Conservation (phyloP, 2,113 vertebrate species). For the Grallaria varia region DNA sequence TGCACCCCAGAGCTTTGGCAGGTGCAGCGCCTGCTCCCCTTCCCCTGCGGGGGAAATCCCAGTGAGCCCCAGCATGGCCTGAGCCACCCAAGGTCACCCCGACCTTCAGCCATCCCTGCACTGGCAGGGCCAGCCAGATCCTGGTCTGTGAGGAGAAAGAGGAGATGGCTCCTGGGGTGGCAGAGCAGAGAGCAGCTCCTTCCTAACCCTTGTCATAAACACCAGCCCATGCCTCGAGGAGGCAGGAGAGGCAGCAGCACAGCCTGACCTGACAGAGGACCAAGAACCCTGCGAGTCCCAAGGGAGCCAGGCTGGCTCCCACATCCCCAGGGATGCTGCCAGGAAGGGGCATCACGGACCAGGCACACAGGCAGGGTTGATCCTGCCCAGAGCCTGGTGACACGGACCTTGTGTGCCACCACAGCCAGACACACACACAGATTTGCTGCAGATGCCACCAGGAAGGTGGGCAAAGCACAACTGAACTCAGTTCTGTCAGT, state of each 20-base stretch:
- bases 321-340: rapidly evolving
- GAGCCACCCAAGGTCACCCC: neutral
- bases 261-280: neutral
- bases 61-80: rapidly evolving
- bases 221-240: neutral
- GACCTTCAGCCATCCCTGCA: neutral
- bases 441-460: neutral
- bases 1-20: rapidly evolving
- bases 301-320: neutral
- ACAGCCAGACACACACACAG: neutral
- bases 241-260: neutral
- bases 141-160: neutral
- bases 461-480: neutral
- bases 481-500: neutral
- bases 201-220: neutral
- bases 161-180: neutral
- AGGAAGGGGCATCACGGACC: neutral
- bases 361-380: rapidly evolving
- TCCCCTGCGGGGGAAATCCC: neutral
- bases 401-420: rapidly evolving
- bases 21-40: neutral
- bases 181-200: neutral
- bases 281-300: neutral
- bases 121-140: rapidly evolving
- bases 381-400: neutral